phyloP scores from a whole-genome alignment of 2,888 invertebrate genomes.

The Campoplex capitator region DNA sequence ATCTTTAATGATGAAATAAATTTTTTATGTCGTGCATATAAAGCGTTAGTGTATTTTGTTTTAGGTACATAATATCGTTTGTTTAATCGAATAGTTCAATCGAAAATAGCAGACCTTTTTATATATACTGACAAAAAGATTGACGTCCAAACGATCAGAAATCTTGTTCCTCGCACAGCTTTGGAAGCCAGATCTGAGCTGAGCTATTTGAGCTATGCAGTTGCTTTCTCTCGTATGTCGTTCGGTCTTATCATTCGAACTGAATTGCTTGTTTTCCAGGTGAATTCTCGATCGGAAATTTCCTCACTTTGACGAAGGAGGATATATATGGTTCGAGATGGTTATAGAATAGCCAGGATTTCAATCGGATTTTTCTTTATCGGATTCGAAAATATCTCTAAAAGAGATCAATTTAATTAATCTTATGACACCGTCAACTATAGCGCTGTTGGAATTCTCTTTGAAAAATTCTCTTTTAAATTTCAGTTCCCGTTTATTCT shows the following conservation, averaged over 20 bases:
- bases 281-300: constrained; percentile 3
- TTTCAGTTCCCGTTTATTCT: neutral
- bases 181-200: constrained; percentile 6
- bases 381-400: neutral
- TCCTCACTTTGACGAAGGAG: neutral
- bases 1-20: neutral
- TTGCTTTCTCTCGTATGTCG: constrained; percentile 7
- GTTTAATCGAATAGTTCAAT: constrained; percentile 44
- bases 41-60: constrained; percentile 10
- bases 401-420: neutral
- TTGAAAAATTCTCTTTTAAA: neutral
- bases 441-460: neutral
- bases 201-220: constrained; percentile 15
- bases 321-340: neutral
- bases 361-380: neutral
- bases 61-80: constrained; percentile 56
- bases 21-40: neutral
- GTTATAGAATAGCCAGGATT: neutral
- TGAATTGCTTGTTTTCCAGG: constrained; percentile 24
- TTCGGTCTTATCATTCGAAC: constrained; percentile 14
- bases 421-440: neutral
- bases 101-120: constrained; percentile 72
- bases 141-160: constrained; percentile 60
- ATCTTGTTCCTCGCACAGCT: constrained; percentile 26
- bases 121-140: constrained; percentile 19